These are phyloP conservation scores for Monarcha castaneiventris DNA, from an alignment of 2,113 vertebrate genomes.

Conservation along the genomic window DNA sequence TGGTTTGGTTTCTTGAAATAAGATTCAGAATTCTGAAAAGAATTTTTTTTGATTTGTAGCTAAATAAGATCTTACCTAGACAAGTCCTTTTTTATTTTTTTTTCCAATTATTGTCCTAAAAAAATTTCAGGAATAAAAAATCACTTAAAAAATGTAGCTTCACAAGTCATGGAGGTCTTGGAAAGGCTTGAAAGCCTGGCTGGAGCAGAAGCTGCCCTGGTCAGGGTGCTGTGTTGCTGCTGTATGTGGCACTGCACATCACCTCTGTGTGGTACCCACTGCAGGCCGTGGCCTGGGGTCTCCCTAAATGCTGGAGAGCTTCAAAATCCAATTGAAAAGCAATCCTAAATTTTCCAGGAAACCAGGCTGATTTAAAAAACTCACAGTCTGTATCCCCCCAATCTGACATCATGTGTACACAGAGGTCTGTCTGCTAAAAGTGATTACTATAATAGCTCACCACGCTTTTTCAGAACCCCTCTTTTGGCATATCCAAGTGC, in stretches of 20 bases:
- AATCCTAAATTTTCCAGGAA: neutral
- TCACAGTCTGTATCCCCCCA: neutral
- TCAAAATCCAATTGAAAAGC: neutral
- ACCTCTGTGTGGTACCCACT: neutral
- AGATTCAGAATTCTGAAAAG: neutral
- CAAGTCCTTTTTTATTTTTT: fast-evolving
- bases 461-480: neutral
- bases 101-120: neutral
- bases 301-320: neutral
- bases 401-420: neutral
- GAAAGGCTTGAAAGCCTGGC: neutral
- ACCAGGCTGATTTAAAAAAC: neutral
- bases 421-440: neutral
- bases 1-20: neutral
- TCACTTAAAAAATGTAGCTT: neutral
- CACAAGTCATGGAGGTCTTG: neutral
- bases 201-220: neutral
- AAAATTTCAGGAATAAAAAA: neutral
- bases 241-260: neutral
- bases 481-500: neutral
- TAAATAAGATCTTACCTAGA: neutral
- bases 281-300: neutral
- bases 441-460: neutral
- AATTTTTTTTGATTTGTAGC: neutral
- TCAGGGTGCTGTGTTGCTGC: too few relatives aligned